A percentile compares a stretch with the other conserved stretches of the same genome.
phyloP scores from a whole-genome alignment of 1,140 invertebrate species.

The Hyposmocoma kahamanoa region DNA sequence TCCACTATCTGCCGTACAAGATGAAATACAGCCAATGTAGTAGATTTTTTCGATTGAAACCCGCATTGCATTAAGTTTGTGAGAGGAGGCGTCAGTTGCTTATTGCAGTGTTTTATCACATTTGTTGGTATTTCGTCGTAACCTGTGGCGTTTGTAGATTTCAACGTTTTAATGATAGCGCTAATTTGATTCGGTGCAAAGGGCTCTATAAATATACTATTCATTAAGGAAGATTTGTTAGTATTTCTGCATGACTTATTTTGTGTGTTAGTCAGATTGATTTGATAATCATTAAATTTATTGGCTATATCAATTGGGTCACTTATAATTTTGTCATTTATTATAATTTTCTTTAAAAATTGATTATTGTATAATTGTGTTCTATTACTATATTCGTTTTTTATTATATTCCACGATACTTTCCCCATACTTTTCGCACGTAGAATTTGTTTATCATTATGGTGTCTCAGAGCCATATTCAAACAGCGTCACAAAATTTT shows the following conservation, averaged over 20 bases:
- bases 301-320: background rate
- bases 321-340: background rate
- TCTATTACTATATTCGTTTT: background rate
- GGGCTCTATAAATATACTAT: constrained; percentile 1
- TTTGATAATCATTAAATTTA: background rate
- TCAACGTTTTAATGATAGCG: background rate
- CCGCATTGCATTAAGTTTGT: background rate
- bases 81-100: background rate
- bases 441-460: background rate
- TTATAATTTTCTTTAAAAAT: background rate
- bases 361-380: background rate
- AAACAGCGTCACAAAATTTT: background rate
- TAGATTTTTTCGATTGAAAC: constrained; percentile 5
- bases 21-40: background rate
- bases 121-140: constrained; percentile 3
- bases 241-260: background rate
- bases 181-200: background rate
- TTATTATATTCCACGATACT: constrained; percentile 1
- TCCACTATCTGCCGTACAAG: background rate
- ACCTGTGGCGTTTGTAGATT: constrained; percentile 1
- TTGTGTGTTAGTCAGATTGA: background rate
- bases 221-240: background rate
- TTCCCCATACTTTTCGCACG: background rate
- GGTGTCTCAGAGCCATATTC: background rate
- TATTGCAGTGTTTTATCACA: background rate